Base-by-base conservation (phyloP, 2,113 vertebrate genomes). In the Podilymbus podiceps region DNA sequence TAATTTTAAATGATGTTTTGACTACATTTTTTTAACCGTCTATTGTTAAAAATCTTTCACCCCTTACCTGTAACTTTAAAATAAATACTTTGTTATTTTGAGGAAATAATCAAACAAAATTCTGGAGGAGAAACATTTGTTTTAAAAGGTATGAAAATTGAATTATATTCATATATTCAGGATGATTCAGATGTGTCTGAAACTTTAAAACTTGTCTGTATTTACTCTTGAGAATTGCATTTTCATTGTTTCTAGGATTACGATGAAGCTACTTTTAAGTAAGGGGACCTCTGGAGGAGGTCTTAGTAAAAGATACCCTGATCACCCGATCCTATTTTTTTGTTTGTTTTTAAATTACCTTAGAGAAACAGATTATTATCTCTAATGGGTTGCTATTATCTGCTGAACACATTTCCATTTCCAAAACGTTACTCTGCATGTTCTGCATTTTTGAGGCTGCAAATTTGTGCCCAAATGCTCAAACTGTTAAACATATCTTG, bases 291-390 rank as follows among this genome's bases (percentile, higher is more conserved):
- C 55, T 95, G 76, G 50, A 81, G 63, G 75, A 92, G 62, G 27
- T 69, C 24, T 88, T 56, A 25, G 35, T 87, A 47, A 76, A 77
- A 82, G 69, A 84, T 91, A 60, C 52, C 49, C 60, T 33, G 47
- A 92, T 96, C 27, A 79, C 20, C 44, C 47, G 20, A 66, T 86
- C 38, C 14, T 15, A 17, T 46, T 46, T 46, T 46, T 50, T 49
- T 38, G 38, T 38, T 38, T 38, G 38, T 38, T 67, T 60, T 56
- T 3, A 47, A 77, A 83, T 95, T 90, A 93, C 80, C 53, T 81
- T 89, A 44, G 69, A 96, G 73, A 91, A 92, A 78, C 69, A 82
- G 91, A 89, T 95, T 59, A 46, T 90, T 77, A 84, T 95, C 77
- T 86, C 7, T 71, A 53, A 75, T 53, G 35, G 35, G 63, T 92